Evolutionary conservation across 2,888 invertebrate genomes (phyloP).

Genomic region (Macaria liturata): DNA sequence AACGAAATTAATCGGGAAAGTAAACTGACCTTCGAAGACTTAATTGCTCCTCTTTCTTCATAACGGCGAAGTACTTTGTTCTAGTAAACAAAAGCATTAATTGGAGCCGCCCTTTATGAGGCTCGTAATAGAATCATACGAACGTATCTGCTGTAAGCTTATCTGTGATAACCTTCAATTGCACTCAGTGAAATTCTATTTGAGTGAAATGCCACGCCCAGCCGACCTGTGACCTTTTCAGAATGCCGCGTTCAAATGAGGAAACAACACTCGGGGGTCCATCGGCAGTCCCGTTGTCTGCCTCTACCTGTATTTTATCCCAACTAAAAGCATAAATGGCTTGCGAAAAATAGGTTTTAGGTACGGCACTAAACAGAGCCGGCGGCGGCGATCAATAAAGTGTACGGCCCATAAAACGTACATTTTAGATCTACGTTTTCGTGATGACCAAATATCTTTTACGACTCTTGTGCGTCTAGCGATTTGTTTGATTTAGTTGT

Average conservation of each 20-base stretch:
- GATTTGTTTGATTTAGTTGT: constrained; percentile 6
- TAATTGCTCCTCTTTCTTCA: constrained; percentile 64
- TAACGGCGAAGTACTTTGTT: constrained; percentile 46
- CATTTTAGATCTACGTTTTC: constrained; percentile 32
- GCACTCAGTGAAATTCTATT: constrained; percentile 38
- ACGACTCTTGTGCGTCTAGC: constrained; percentile 27
- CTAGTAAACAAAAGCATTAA: constrained; percentile 52
- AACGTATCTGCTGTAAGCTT: constrained; percentile 22
- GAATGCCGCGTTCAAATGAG: constrained; percentile 37
- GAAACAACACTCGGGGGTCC: constrained; percentile 37
- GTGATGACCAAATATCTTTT: constrained; percentile 29
- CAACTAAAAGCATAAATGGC: constrained; percentile 35
- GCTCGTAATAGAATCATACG: constrained; percentile 25
- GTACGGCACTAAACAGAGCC: constrained; percentile 26
- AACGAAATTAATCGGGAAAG: constrained; percentile 69
- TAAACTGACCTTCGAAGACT: constrained; percentile 65
- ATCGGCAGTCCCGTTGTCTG: constrained; percentile 32
- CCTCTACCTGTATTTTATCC: constrained; percentile 32
- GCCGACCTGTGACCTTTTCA: constrained; percentile 43
- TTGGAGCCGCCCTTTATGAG: constrained; percentile 42
- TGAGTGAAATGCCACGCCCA: constrained; percentile 46
- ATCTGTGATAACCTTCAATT: constrained; percentile 32
- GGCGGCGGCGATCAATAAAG: constrained; percentile 34
- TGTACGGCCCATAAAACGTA: constrained; percentile 34
- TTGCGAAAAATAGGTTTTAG: constrained; percentile 34